phyloP scores from a whole-genome alignment of 2,113 vertebrate species.

The Gavialis gangeticus region DNA sequence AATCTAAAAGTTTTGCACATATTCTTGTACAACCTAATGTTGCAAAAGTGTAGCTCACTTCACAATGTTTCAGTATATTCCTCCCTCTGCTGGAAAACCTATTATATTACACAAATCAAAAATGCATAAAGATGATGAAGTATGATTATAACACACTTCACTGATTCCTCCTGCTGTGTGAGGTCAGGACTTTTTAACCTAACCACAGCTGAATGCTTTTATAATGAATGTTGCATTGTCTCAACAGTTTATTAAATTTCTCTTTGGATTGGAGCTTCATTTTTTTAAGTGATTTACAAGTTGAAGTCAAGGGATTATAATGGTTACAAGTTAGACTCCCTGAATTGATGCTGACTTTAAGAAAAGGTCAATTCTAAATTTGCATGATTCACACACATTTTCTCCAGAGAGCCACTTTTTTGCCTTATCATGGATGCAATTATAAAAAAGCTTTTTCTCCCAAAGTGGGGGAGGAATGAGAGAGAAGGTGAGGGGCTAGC shows the following conservation, averaged over 20 bases:
- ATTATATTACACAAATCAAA: background rate
- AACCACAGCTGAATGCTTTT: background rate
- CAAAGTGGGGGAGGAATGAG: background rate
- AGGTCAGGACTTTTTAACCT: conserved; percentile 14
- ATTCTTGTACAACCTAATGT: background rate
- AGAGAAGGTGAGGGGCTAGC: background rate
- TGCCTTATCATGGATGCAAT: background rate
- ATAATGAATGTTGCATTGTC: conserved; percentile 3
- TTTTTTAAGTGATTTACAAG: conserved; percentile 4
- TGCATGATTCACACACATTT: background rate
- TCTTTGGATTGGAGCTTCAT: background rate
- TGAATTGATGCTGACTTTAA: background rate
- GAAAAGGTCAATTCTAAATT: background rate
- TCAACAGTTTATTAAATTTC: conserved; percentile 23
- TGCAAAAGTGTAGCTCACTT: background rate
- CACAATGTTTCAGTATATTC: background rate
- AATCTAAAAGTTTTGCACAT: background rate
- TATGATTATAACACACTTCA: background rate
- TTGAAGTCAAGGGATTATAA: background rate
- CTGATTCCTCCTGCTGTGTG: conserved; percentile 41
- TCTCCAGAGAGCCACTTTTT: background rate
- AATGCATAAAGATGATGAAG: background rate
- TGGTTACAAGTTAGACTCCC: background rate
- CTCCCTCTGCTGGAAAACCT: conserved; percentile 66
- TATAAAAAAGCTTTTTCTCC: background rate